Evolutionary conservation across 2,113 vertebrate genomes (phyloP), one percentile per base, ranked within the genome.

Genomic region (Spermophilus dauricus): DNA sequence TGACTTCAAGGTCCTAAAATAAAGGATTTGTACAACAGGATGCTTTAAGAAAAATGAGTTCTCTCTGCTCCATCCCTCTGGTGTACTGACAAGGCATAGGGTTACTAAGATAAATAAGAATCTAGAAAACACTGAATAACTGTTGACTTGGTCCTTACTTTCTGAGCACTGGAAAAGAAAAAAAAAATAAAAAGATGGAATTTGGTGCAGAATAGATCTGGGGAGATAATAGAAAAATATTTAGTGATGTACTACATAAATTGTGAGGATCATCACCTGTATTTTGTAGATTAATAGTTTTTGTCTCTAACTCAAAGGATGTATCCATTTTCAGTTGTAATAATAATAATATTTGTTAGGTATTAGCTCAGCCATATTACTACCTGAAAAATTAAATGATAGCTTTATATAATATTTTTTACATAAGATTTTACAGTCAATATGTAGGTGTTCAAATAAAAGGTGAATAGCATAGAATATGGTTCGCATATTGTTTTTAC

Each of bases 31-130:
- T 75, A 45, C 2, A 45, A 34, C 17, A n/a, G 14, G 14, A n/a
- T 73, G 8, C 18, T 24, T 65, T 86, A 90, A 80, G 70, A 91
- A 91, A 91, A 92, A 65, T 89, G 78, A 70, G 2, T 89, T 81
- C 18, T 1, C 12, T 65, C 7, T 58, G 10, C 17, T 93, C 34
- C 17, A 12, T 53, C 13, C 18, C 65, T 92, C 32, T 89, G 32
- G 86, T 39, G 22, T 77, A 75, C 18, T 61, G 39, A 34, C 9
- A 83, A 80, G 11, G 51, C 11, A 53, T 53, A 13, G 11, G 51
- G 51, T 53, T 53, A 16, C 51, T 53, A 53, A 14, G 51, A 48
- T 77, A 67, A 78, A 84, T 42, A 51, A 96, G 63, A 94, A 89
- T 26, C 1, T 8, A 86, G 26, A 80, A 86, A 95, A 24, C 28